Percentiles rank a stretch among this genome's conserved stretches.
Conservation (phyloP, 2,888 invertebrate genomes). For the Drosophila lacicola region DNA sequence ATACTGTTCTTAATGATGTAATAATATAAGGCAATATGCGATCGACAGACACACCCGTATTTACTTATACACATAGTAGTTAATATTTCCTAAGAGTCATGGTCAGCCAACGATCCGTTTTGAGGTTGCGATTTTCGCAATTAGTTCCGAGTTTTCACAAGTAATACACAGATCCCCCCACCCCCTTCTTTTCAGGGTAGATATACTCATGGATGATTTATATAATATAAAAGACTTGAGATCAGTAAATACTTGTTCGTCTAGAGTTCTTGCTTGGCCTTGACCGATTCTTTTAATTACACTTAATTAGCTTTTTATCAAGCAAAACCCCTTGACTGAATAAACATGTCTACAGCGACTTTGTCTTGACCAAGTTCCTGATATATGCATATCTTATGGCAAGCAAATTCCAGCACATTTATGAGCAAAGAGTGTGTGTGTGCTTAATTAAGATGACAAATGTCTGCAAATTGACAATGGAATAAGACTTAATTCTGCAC, state of each 20-base stretch:
- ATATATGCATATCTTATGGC: conserved; percentile 23
- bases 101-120: conserved; percentile 19
- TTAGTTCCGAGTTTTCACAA: conserved; percentile 45
- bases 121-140: conserved; percentile 36
- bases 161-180: conserved; percentile 29
- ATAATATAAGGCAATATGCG: conserved; percentile 33
- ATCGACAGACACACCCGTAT: conserved; percentile 42
- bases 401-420: conserved; percentile 6
- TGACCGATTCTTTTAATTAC: conserved; percentile 45
- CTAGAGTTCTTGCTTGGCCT: conserved; percentile 35
- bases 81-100: conserved; percentile 17
- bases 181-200: conserved; percentile 20
- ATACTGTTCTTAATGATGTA: conserved; percentile 23
- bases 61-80: neutral
- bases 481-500: conserved; percentile 13
- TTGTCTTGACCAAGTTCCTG: conserved; percentile 35
- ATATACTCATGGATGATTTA: neutral
- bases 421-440: neutral
- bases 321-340: conserved; percentile 6
- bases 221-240: neutral
- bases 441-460: conserved; percentile 3
- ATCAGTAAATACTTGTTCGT: conserved; percentile 13
- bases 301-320: conserved; percentile 20
- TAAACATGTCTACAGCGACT: conserved; percentile 15
- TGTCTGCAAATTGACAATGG: conserved; percentile 12